A percentile compares a stretch with the other conserved stretches of the same genome.
Conservation (phyloP, 35 echinoderm and acorn worm species). For the Amphiura filiformis region DNA sequence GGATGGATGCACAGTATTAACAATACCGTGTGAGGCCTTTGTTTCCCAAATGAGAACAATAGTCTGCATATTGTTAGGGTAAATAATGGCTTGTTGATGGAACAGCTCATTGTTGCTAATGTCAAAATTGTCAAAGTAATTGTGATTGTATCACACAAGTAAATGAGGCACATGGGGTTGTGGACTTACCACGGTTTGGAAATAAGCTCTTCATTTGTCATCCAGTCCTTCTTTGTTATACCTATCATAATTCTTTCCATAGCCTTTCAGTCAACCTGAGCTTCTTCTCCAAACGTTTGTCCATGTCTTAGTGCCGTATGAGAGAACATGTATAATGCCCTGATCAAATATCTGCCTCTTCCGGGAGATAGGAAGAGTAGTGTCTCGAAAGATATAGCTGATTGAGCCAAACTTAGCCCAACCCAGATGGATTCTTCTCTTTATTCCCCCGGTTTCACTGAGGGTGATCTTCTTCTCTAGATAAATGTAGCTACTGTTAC, state of each 20-base stretch:
- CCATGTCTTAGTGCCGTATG: not conserved
- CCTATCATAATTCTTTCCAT: not conserved
- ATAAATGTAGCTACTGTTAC: not conserved
- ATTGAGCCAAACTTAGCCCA: not conserved
- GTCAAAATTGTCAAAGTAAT: too few relatives aligned
- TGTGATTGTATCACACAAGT: too few relatives aligned
- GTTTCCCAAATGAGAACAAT: too few relatives aligned
- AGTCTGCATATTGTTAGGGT: too few relatives aligned
- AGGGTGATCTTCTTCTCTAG: not conserved
- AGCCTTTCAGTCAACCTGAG: not conserved
- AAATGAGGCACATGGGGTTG: too few relatives aligned
- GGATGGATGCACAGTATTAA: too few relatives aligned
- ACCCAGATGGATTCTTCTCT: not conserved
- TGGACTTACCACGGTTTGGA: too few relatives aligned
- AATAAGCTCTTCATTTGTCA: too few relatives aligned
- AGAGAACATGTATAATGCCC: not conserved
- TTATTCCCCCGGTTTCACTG: not conserved
- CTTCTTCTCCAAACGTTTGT: not conserved
- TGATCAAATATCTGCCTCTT: not conserved
- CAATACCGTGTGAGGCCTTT: too few relatives aligned
- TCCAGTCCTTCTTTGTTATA: not conserved
- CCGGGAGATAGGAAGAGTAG: not conserved
- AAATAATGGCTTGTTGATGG: too few relatives aligned
- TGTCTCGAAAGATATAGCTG: not conserved
- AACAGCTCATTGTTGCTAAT: too few relatives aligned